A percentile compares a stretch with the other conserved stretches of the same genome.
These are phyloP conservation scores for Diplogasteroides magnus DNA, from an alignment of 1,140 invertebrate species.

Conservation along the genomic window DNA sequence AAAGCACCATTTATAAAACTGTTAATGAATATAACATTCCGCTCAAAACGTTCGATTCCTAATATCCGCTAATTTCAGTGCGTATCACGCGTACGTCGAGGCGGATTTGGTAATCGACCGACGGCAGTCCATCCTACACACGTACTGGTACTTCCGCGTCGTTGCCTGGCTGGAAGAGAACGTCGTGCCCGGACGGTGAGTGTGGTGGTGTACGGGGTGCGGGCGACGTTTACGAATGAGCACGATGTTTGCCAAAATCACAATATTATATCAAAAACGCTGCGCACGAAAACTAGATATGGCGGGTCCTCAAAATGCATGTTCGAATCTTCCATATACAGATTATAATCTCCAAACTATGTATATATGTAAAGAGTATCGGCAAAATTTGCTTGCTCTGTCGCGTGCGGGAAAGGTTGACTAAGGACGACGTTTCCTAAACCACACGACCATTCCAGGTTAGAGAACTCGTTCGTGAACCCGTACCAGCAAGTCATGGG, in stretches of 20 bases:
- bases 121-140: slow-evolving; percentile 37
- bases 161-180: slow-evolving; percentile 51
- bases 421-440: neutral
- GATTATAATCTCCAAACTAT: too few species aligned
- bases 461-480: neutral
- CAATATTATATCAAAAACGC: too few species aligned
- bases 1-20: too few species aligned
- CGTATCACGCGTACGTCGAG: slow-evolving; percentile 51
- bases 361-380: too few species aligned
- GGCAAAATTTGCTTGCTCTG: too few species aligned
- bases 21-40: neutral
- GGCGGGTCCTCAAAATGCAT: too few species aligned
- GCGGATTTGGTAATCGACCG: slow-evolving; percentile 44
- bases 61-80: slow-evolving; percentile 28
- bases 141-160: slow-evolving; percentile 32
- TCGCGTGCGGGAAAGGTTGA: too few species aligned
- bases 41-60: neutral
- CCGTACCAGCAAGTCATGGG: neutral
- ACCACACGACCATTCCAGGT: neutral
- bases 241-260: too few species aligned
- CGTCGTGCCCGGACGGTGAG: slow-evolving; percentile 42
- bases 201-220: too few species aligned
- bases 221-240: too few species aligned
- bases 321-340: too few species aligned
- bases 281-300: too few species aligned